These are phyloP conservation scores for Empis stercorea DNA, from an alignment of 2,888 invertebrate genomes.

Conservation along the genomic window DNA sequence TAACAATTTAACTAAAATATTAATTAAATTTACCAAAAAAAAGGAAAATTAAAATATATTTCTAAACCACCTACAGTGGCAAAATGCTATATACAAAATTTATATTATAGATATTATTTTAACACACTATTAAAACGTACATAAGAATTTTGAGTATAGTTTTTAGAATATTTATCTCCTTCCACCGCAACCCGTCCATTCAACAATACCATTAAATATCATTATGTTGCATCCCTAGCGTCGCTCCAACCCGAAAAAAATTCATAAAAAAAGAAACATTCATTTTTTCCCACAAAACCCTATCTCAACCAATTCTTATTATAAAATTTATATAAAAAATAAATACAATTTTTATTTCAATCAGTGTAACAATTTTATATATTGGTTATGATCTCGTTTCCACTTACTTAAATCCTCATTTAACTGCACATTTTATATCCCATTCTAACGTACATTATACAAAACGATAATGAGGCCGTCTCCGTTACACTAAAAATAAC, in stretches of 20 bases:
- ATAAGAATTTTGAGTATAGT: too few species aligned
- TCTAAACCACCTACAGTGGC: too few species aligned
- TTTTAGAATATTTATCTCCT: not conserved
- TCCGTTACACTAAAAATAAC: constrained; percentile 36
- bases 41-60: too few species aligned
- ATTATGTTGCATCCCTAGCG: too few species aligned
- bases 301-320: not conserved
- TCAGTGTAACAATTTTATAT: constrained; percentile 37
- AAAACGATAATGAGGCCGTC: constrained; percentile 36
- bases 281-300: not conserved
- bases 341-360: constrained; percentile 26
- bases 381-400: constrained; percentile 38
- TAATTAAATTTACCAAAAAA: too few species aligned
- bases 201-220: too few species aligned
- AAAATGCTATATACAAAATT: too few species aligned
- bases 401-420: constrained; percentile 39
- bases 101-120: not conserved
- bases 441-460: constrained; percentile 32
- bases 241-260: constrained; percentile 11
- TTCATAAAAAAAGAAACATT: not conserved
- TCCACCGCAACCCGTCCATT: constrained; percentile 4
- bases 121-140: not conserved
- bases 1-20: too few species aligned
- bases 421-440: constrained; percentile 37
- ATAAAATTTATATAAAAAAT: not conserved